Evolutionary conservation across 2,113 vertebrate species (phyloP).

Genomic region (Amblyornis subalaris): DNA sequence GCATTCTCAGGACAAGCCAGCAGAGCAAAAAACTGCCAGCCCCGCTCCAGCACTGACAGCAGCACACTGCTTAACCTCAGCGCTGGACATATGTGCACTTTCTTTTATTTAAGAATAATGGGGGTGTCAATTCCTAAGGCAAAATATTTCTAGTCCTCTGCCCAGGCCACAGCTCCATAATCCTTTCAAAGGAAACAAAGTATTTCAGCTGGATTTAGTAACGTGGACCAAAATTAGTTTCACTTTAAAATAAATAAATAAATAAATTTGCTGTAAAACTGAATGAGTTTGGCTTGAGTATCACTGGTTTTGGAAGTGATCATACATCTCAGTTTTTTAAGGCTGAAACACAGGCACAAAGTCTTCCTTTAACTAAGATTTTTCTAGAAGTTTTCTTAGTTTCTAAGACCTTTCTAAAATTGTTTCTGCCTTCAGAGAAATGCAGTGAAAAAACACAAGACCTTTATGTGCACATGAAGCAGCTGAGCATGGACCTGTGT

Average conservation of each 20-base stretch:
- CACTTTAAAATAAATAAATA: not conserved
- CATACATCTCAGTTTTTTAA: not conserved
- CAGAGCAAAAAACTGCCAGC: not conserved
- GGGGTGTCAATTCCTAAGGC: not conserved
- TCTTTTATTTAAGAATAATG: not conserved
- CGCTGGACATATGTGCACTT: accelerated
- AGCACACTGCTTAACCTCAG: not conserved
- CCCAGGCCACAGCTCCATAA: not conserved
- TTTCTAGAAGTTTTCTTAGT: not conserved
- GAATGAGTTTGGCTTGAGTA: not conserved
- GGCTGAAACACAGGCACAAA: not conserved
- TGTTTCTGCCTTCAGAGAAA: not conserved
- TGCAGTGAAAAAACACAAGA: not conserved
- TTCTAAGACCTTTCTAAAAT: not conserved
- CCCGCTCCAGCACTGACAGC: not conserved
- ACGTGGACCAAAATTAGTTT: not conserved
- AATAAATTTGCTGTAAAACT: not conserved
- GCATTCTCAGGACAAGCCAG: not conserved
- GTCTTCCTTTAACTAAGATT: not conserved
- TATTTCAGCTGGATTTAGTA: not conserved
- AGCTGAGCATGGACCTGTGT: not conserved
- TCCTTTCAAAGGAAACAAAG: not conserved
- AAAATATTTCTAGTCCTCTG: not conserved
- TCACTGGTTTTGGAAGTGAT: not conserved
- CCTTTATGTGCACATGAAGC: not conserved